Base-by-base conservation (phyloP, 2,888 invertebrate genomes). In the Lymantria monacha region DNA sequence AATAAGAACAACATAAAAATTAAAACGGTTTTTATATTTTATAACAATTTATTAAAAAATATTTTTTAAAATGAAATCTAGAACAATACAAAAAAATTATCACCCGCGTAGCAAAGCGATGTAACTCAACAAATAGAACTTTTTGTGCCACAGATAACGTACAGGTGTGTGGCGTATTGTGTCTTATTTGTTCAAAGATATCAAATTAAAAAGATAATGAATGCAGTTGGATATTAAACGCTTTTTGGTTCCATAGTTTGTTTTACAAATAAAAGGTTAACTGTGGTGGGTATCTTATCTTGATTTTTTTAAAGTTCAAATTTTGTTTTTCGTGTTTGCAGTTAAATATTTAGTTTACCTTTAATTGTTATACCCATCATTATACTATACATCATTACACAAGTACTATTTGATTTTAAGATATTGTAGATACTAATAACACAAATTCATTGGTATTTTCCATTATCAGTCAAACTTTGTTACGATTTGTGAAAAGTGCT, bases 201-300 rank as follows among this genome's bases (percentile, higher is more conserved):
- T 55, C 59, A 72, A 80, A 81, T 81, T 75, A 80, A 67, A 76
- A 74, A 70, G 76, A 76, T 76, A 77, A 74, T 78, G 71, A 74
- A 72, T 60, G 66, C 59, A 72, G 59, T 61, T 55, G 61, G 63
- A 74, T 66, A 76, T 76, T 74, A 81, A 79, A 66, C 61, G 61
- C 48, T 60, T 70, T 58, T 65, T 65, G 64, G 58, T 62, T 60
- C 46, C 54, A 42, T 51, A 70, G 61, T 71, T 73, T 69, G 56
- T 50, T 59, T 64, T 56, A 59, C 45, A 40, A 67, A 64, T 61
- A 59, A 64, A 52, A 55, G 61, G 52, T 54, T 54, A 51, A 55
- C 59, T 53, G 61, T 49, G 66, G 66, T 67, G 60, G 66, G 63
- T 55, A 49, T 46, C 48, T 55, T 63, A 46, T 45, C 53, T 44